Conservation (phyloP, 2,113 vertebrate genomes). For the Alethe castanea region DNA sequence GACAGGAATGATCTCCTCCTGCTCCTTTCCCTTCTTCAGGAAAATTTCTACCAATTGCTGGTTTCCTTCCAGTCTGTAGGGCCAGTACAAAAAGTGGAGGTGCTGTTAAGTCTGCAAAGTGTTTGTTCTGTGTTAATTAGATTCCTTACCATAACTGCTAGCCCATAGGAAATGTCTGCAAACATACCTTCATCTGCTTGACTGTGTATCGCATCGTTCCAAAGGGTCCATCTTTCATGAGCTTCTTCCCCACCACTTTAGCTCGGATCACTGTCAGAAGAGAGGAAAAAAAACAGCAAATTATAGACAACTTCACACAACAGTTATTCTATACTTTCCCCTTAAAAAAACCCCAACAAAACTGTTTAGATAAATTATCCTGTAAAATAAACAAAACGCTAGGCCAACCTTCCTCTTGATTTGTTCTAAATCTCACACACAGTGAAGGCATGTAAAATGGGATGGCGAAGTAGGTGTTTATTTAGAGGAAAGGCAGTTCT, state of each 20-base stretch:
- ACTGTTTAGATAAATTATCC: background rate
- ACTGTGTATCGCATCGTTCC: conserved; percentile 93
- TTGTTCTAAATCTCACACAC: background rate
- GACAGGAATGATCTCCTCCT: background rate
- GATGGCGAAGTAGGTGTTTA: background rate
- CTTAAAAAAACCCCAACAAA: background rate
- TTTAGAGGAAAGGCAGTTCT: background rate
- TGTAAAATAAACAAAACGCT: background rate
- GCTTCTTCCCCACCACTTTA: conserved; percentile 96
- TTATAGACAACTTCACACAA: background rate
- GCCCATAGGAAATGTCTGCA: background rate
- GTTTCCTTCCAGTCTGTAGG: background rate
- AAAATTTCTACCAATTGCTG: background rate
- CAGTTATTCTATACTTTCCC: background rate
- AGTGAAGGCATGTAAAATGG: background rate
- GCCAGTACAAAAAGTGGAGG: background rate
- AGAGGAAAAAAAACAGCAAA: conserved; percentile 26
- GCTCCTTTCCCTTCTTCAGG: background rate
- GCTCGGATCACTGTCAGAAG: conserved; percentile 88
- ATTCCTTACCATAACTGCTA: background rate
- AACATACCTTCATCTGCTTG: conserved; percentile 94
- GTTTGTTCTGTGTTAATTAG: background rate
- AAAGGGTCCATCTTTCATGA: conserved; percentile 90
- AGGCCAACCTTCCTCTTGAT: background rate
- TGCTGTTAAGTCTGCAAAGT: background rate